Evolutionary conservation across 2,888 invertebrate species (phyloP), one percentile per base, ranked within the genome.

Genomic region (Schizaphis graminum): DNA sequence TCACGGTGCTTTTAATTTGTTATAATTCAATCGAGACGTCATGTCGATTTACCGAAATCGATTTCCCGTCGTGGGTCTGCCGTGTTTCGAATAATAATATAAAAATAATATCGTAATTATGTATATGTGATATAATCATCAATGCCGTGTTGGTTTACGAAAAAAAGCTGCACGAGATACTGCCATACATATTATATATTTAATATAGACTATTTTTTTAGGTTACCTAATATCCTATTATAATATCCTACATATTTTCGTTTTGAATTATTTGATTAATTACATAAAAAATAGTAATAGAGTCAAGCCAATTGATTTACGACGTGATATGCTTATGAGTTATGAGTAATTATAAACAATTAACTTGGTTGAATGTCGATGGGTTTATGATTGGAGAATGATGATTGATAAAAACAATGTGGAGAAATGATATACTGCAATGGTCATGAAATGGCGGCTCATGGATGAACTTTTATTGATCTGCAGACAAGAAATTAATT

Each of bases 101-200:
- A 57, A 57, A n/a, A 67, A 67, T 67, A 67, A 67, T 67, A 67
- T 53, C 49, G n/a, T 67, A 67, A 67, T 67, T n/a, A 67, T n/a
- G n/a, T n/a, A 13, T n/a, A 67, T n/a, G n/a, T n/a, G n/a, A 67
- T n/a, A 13, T 67, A n/a, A n/a, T 67, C n/a, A n/a, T 67, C n/a
- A 67, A 5, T 67, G n/a, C n/a, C 16, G 67, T 67, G 67, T 67
- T 13, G n/a, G n/a, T n/a, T n/a, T 67, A n/a, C 16, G 13, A 67
- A 67, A 13, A n/a, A 13, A 67, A 67, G 11, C 61, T 61, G 11
- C 28, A 28, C 28, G 13, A 67, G n/a, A 13, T 13, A 13, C n/a
- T 49, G 49, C 3, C 13, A 67, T 61, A 11, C 11, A 26, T 26
- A 57, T 67, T 26, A 57, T 67, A 67, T 35, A 77, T 67, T 67